Percentiles rank a stretch among this genome's conserved stretches.
These are phyloP conservation scores for Tetrapedia diversipes DNA, from an alignment of 2,888 invertebrate species.

Conservation along the genomic window DNA sequence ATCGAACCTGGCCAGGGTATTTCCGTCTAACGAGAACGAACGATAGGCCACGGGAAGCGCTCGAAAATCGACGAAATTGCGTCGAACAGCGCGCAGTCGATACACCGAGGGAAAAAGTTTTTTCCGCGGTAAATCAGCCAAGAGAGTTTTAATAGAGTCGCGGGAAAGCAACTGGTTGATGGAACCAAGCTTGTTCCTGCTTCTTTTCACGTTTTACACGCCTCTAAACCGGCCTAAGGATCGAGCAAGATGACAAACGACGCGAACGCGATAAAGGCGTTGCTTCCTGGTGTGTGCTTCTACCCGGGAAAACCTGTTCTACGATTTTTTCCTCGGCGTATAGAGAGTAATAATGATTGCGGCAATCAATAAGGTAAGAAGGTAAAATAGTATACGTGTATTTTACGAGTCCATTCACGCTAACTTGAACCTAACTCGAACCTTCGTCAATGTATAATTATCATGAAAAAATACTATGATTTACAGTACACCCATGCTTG, in stretches of 20 bases:
- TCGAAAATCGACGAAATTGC: not conserved
- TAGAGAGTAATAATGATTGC: no score
- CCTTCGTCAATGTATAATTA: no score
- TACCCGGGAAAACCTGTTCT: constrained; percentile 37
- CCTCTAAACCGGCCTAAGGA: not conserved
- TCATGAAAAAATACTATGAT: no score
- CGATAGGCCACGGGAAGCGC: not conserved
- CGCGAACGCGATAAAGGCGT: constrained; percentile 18
- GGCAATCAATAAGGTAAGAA: no score
- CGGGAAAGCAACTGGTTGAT: not conserved
- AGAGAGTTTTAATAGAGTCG: constrained; percentile 5
- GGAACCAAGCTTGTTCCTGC: not conserved
- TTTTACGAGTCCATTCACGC: no score
- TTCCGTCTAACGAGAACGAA: not conserved
- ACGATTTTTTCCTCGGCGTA: no score
- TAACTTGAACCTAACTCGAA: no score
- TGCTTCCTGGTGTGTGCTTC: constrained; percentile 21
- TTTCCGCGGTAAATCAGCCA: constrained; percentile 8
- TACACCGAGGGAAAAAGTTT: not conserved
- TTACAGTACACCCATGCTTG: no score
- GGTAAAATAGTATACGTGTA: no score
- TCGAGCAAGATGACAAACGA: constrained; percentile 44
- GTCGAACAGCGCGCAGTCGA: not conserved
- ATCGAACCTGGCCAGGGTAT: no score
- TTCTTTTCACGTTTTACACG: not conserved